These are phyloP conservation scores for Byasa hedistus DNA, from an alignment of 2,888 invertebrate genomes.

Conservation along the genomic window DNA sequence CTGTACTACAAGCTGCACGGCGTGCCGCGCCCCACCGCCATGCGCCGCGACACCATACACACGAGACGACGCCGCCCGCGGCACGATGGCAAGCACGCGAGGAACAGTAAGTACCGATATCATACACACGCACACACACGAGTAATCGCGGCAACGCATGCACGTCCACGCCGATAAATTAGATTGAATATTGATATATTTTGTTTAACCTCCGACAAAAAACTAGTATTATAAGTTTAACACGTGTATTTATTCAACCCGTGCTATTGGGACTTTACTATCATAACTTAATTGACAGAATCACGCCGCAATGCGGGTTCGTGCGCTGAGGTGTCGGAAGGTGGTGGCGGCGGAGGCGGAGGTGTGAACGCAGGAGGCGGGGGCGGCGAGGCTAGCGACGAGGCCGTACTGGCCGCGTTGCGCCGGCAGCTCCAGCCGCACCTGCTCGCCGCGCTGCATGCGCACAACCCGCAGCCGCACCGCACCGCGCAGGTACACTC, in stretches of 20 bases:
- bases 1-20: constrained; percentile 98
- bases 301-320: constrained; percentile 55
- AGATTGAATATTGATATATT: too few relatives aligned
- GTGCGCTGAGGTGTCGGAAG: constrained; percentile 42
- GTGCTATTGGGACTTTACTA: too few relatives aligned
- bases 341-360: constrained; percentile 36
- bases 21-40: constrained; percentile 94
- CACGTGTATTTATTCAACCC: too few relatives aligned
- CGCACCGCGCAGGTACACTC: constrained; percentile 38
- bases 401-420: constrained; percentile 85
- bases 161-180: too few relatives aligned
- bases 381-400: constrained; percentile 75
- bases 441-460: constrained; percentile 82
- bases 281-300: constrained; percentile 43
- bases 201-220: too few relatives aligned
- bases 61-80: constrained; percentile 93
- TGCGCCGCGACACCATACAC: constrained; percentile 98
- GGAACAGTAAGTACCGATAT: constrained; percentile 67
- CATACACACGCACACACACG: neutral
- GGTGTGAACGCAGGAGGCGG: constrained; percentile 33
- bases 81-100: constrained; percentile 80
- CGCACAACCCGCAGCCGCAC: constrained; percentile 79
- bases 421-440: constrained; percentile 86
- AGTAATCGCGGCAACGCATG: too few relatives aligned
- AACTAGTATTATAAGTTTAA: too few relatives aligned